These are phyloP conservation scores for Epinotia demarniana DNA, from an alignment of 2,888 invertebrate species.

Conservation along the genomic window DNA sequence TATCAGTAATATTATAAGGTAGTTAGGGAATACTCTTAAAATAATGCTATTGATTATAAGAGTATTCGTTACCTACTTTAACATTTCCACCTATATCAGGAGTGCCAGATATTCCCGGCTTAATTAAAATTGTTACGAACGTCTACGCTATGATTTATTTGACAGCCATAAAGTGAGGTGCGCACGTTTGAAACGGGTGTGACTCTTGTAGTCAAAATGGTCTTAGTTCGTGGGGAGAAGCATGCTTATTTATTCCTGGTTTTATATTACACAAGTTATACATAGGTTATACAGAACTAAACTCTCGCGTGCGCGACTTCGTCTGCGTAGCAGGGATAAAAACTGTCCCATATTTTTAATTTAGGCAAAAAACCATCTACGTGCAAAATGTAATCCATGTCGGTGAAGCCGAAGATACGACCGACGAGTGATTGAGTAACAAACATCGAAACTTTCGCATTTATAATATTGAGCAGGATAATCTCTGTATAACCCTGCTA, in stretches of 20 bases:
- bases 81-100: conserved; percentile 36
- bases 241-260: neutral
- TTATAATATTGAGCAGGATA: too few relatives aligned
- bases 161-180: conserved; percentile 44
- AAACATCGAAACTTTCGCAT: too few relatives aligned
- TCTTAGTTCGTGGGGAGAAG: neutral
- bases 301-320: too few relatives aligned
- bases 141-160: conserved; percentile 59
- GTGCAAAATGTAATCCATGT: too few relatives aligned
- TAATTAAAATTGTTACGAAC: conserved; percentile 57
- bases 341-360: too few relatives aligned
- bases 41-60: neutral
- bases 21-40: too few relatives aligned
- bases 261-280: neutral
- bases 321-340: too few relatives aligned
- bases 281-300: neutral
- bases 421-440: too few relatives aligned
- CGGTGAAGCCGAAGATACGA: too few relatives aligned
- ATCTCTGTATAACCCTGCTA: too few relatives aligned
- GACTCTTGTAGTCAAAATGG: conserved; percentile 8
- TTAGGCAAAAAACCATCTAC: too few relatives aligned
- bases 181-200: conserved; percentile 22
- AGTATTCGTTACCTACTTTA: neutral
- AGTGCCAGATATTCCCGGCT: conserved; percentile 51
- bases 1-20: too few relatives aligned